phyloP scores from a whole-genome alignment of 1,140 invertebrate genomes.

The Drosophila asahinai region DNA sequence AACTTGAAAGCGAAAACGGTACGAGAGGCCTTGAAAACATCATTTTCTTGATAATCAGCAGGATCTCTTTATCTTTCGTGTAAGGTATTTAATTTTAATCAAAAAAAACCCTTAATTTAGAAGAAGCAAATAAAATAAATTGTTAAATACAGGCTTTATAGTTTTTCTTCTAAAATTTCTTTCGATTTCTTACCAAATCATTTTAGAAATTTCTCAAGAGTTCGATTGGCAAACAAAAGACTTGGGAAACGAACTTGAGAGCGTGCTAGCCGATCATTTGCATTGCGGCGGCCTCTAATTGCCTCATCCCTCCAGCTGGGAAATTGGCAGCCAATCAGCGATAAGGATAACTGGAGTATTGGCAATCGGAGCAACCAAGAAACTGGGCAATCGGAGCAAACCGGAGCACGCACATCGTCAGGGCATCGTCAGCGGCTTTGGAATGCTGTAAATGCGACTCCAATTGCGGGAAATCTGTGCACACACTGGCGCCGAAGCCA shows the following conservation, averaged over 20 bases:
- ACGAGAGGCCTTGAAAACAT: neutral
- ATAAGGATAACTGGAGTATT: slow-evolving; percentile 35
- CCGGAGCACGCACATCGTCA: slow-evolving; percentile 32
- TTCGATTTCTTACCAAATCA: neutral
- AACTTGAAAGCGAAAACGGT: slow-evolving; percentile 15
- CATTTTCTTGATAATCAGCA: neutral
- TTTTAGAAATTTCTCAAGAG: neutral
- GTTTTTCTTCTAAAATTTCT: neutral
- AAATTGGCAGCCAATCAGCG: slow-evolving; percentile 44
- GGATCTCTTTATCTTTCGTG: slow-evolving; percentile 5
- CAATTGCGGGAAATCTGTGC: slow-evolving; percentile 71
- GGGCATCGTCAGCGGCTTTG: slow-evolving; percentile 58
- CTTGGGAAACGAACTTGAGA: slow-evolving; percentile 78
- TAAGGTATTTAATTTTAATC: slow-evolving; percentile 4
- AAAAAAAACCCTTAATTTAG: neutral
- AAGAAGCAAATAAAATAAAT: neutral
- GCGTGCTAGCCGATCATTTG: slow-evolving; percentile 59
- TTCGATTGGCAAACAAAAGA: slow-evolving; percentile 68
- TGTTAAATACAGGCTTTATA: neutral
- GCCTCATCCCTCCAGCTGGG: slow-evolving; percentile 35
- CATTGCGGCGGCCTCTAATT: slow-evolving; percentile 33
- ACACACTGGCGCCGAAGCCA: slow-evolving; percentile 34
- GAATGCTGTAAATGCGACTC: slow-evolving; percentile 38
- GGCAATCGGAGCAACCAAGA: slow-evolving; percentile 4
- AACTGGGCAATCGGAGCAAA: slow-evolving; percentile 5